phyloP scores from a whole-genome alignment of 2,888 invertebrate species.

The Phortica magna region DNA sequence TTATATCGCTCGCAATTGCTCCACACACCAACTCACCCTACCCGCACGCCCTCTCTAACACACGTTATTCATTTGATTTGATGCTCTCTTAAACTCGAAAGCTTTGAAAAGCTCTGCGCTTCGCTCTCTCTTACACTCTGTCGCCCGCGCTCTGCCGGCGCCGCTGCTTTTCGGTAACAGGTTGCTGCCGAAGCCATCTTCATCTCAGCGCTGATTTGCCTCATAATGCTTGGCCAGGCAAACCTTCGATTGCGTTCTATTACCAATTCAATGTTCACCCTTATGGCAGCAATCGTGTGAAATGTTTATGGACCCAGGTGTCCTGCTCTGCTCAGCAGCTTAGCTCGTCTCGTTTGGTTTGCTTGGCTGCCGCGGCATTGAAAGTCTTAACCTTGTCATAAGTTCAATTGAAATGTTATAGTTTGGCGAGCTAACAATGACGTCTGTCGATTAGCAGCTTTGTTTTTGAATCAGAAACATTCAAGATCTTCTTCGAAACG shows the following conservation, averaged over 20 bases:
- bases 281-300: neutral
- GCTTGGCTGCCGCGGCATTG: slow-evolving; percentile 6
- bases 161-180: neutral
- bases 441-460: no score
- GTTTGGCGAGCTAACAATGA: neutral
- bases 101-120: neutral
- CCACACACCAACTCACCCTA: no score
- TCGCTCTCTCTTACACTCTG: no score
- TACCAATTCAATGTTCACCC: no score
- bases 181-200: slow-evolving; percentile 1
- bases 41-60: neutral
- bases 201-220: neutral
- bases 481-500: no score
- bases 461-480: no score
- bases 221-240: neutral
- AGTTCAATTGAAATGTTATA: slow-evolving; percentile 10
- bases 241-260: neutral
- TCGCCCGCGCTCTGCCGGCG: no score
- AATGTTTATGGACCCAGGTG: slow-evolving; percentile 7
- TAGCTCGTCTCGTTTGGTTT: neutral
- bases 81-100: neutral
- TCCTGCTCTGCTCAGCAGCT: neutral
- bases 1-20: no score
- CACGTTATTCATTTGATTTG: neutral
- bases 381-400: slow-evolving; percentile 25